Base-by-base conservation (phyloP, 2,888 invertebrate species). In the Azorinus chamasolen region DNA sequence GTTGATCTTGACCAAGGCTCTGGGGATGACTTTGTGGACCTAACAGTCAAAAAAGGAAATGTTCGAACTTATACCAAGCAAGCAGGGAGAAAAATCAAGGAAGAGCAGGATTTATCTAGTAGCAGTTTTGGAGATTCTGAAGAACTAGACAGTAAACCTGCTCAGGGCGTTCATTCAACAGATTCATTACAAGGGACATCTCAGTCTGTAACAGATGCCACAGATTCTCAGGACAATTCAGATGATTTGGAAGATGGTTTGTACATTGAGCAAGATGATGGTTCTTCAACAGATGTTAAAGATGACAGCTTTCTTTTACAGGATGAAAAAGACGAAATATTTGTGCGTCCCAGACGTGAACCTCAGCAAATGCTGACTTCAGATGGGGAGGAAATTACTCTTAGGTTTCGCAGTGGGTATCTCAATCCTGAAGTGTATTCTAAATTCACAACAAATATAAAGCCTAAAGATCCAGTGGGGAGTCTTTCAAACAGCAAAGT, bases 401-500 rank as follows among this genome's bases (percentile, higher is more conserved):
- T 86, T 16, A 79, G 75, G 45, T 86, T 86, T 61, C 66, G 86
- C 25, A 86, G 86, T 62, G 80, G 66, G 39, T 86, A 80, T 45
- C 74, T 86, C 53, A 83, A 86, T 66, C 86, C 86, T 48, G 84
- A 81, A 12, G 83, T 86, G 24, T 86, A 86, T 70, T 79, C 81
- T 10, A 81, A 83, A 53, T 86, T 86, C 64, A 80, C 83, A 24
- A 81, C 84, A 53, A 80, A 70, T 63, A 72, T 78, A 45, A 58
- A 65, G 27, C 81, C 71, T 20, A 84, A 76, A 58, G 87, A 87
- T 68, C 85, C 84, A 50, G 80, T 85, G 12, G 87, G 85, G 18
- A 73, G 80, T 41, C 73, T 87, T 27, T 80, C 84, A 37, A 86
- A 87, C 53, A 87, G 87, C 64, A 86, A 84, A 64, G 87, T 87